These are phyloP conservation scores for Nymphalis c-album DNA, from an alignment of 2,888 invertebrate species.

Conservation along the genomic window DNA sequence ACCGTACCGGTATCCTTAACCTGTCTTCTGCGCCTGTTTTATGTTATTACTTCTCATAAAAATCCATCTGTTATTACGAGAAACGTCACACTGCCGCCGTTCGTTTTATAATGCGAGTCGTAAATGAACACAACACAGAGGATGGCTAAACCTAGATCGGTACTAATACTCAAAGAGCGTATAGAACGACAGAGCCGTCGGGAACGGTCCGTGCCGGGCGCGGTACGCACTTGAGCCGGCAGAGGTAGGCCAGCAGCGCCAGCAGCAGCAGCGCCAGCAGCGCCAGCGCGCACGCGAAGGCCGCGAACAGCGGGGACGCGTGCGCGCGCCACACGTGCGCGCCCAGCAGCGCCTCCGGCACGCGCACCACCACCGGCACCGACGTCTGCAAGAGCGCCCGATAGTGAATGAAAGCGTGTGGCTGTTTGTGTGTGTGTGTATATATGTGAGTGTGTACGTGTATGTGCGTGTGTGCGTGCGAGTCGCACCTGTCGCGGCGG, in stretches of 20 bases:
- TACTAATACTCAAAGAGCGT: conserved; percentile 46
- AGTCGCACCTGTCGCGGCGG: conserved; percentile 87
- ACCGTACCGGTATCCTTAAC: conserved; percentile 34
- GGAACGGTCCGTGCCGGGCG: not conserved
- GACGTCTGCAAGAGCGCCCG: conserved; percentile 66
- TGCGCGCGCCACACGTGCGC: conserved; percentile 68
- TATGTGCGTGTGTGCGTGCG: not conserved
- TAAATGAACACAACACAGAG: no score
- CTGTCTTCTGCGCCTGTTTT: conserved; percentile 34
- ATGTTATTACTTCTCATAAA: not conserved
- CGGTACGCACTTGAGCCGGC: conserved; percentile 49
- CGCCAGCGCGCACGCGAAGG: conserved; percentile 87
- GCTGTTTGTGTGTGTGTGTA: not conserved
- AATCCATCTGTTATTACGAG: not conserved
- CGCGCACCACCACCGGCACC: conserved; percentile 85
- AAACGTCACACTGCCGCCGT: not conserved
- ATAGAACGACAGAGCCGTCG: not conserved
- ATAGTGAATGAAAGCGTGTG: no score
- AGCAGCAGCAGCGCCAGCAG: conserved; percentile 88
- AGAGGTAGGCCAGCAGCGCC: conserved; percentile 88
- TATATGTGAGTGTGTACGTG: no score
- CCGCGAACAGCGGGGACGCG: conserved; percentile 69
- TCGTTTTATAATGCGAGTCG: no score
- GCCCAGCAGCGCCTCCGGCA: conserved; percentile 71
- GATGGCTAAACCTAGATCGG: not conserved